Base-by-base conservation (phyloP, 2,888 invertebrate species). In the Mesorhabditis belari region DNA sequence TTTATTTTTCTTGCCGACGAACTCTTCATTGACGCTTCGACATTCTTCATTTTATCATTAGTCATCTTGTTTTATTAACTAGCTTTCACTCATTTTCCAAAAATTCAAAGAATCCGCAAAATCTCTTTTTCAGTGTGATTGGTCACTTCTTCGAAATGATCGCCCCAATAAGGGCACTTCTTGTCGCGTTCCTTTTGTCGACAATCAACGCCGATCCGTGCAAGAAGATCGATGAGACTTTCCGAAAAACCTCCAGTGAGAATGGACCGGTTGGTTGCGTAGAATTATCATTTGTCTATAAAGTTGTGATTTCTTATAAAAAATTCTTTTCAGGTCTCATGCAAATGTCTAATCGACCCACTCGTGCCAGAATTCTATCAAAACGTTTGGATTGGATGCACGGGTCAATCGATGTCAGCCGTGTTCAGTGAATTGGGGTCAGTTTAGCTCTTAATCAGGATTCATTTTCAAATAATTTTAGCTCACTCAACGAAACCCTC, bases 401-500 rank as follows among this genome's bases (percentile, higher is more conserved):
- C 44, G 12, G 44, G 44, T n/a, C 44, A 35, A n/a, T 35, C 44
- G n/a, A 35, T 35, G 44, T 35, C 44, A 9, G n/a, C 44, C n/a
- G 44, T 35, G 12, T 35, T 35, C 44, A 9, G 44, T 9, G 44
- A 35, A 35, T 35, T 35, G 44, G 12, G 44, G 44, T 35, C 1
- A 35, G 44, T 35, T 35, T n/a, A n/a, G n/a, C n/a, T n/a, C 44
- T n/a, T 9, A n/a, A 35, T 35, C 35, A 35, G n/a, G n/a, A 35
- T 35, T 17, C n/a, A 35, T 35, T 9, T 17, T 35, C 44, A n/a
- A 35, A 35, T 17, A 35, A 35, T 1, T 35, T 35, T 35, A 35
- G 44, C 12, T 17, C 12, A 9, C 59, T 79, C 44, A 78, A 77
- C 61, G 68, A 68, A n/a, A 74, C 66, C 24, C 29, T 44, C 3